Conservation (phyloP, 2,888 invertebrate species). For the Callimorpha dominula region DNA sequence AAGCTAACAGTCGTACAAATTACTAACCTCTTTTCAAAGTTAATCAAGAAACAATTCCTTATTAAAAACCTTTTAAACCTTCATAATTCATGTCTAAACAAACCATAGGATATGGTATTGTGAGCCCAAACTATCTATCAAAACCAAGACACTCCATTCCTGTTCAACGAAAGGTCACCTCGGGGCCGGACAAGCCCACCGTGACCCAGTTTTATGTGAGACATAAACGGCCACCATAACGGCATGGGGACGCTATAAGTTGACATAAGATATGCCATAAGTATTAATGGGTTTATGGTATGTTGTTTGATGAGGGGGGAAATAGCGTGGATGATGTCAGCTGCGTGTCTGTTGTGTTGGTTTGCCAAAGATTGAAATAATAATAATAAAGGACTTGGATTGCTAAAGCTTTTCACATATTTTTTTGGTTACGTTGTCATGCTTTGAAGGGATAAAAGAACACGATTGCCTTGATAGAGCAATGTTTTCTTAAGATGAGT, state of each 20-base stretch:
- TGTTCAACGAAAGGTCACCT: slow-evolving; percentile 15
- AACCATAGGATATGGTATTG: background rate
- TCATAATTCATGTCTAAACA: background rate
- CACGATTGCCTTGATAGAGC: too few relatives aligned
- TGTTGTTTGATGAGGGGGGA: slow-evolving; percentile 13
- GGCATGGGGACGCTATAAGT: slow-evolving; percentile 13
- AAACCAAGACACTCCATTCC: slow-evolving; percentile 1
- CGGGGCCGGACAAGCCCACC: slow-evolving; percentile 24
- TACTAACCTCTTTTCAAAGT: background rate
- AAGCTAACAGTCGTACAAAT: too few relatives aligned
- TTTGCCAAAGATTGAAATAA: background rate
- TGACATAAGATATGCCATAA: slow-evolving; percentile 10
- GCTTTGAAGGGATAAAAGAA: too few relatives aligned
- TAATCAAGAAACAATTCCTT: background rate
- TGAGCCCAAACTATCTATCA: slow-evolving; percentile 2
- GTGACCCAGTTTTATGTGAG: slow-evolving; percentile 19
- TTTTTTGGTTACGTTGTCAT: too few relatives aligned
- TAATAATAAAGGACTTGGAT: too few relatives aligned
- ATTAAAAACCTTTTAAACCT: background rate
- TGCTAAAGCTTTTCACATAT: too few relatives aligned
- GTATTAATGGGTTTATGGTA: slow-evolving; percentile 16
- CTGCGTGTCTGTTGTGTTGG: background rate
- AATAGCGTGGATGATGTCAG: slow-evolving; percentile 7
- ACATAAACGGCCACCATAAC: slow-evolving; percentile 18
- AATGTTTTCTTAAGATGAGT: too few relatives aligned